phyloP scores from a whole-genome alignment of 2,113 vertebrate genomes.

The Pica pica region DNA sequence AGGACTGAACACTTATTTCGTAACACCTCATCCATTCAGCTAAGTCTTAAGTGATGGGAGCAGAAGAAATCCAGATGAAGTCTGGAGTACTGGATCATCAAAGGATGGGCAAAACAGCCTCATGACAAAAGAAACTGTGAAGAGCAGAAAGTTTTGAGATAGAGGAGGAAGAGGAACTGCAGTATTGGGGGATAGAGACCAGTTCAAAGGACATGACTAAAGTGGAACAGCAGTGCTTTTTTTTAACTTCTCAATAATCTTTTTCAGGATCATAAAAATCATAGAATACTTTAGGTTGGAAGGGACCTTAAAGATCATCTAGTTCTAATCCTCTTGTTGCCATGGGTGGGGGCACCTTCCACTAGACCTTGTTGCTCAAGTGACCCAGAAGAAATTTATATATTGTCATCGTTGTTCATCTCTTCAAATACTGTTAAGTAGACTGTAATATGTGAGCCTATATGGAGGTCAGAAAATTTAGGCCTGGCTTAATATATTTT shows the following conservation, averaged over 20 bases:
- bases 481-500: neutral
- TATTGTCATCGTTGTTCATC: neutral
- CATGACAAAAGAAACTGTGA: neutral
- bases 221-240: neutral
- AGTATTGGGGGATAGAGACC: neutral
- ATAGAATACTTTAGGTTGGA: neutral
- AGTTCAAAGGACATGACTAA: neutral
- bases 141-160: neutral
- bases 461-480: neutral
- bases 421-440: neutral
- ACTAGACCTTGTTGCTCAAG: neutral
- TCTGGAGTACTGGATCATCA: neutral
- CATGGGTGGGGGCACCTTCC: neutral
- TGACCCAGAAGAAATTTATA: accelerated
- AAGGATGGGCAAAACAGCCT: neutral
- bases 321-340: neutral
- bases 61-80: neutral
- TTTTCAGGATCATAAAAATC: neutral
- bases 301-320: neutral
- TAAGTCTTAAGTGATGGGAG: neutral
- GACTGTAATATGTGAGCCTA: neutral
- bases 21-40: neutral
- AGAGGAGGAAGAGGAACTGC: neutral
- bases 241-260: neutral
- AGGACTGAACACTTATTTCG: neutral